Percentiles rank a stretch among this genome's conserved stretches.
Evolutionary conservation across 2,113 vertebrate species (phyloP).

Genomic region (Atlantisia rogersi): DNA sequence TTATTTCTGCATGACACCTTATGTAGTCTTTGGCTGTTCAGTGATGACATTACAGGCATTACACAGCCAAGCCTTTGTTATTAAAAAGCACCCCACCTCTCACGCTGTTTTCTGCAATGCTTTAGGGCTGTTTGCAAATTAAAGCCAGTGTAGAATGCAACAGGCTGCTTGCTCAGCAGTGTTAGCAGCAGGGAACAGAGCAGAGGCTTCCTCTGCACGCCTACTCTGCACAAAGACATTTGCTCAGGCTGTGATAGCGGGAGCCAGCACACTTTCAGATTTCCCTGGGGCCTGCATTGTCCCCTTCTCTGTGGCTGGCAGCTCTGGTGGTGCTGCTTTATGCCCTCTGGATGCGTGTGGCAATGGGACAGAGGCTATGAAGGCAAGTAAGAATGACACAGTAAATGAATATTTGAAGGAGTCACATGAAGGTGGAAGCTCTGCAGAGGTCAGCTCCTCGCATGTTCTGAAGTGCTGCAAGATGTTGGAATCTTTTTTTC

Average conservation of each 20-base stretch:
- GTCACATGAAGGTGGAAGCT: neutral
- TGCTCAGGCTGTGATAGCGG: neutral
- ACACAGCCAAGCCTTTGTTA: neutral
- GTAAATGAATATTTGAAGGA: neutral
- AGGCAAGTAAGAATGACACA: neutral
- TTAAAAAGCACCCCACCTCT: neutral
- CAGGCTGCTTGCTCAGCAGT: constrained; percentile 17
- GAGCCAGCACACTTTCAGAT: neutral
- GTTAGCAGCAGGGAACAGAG: neutral
- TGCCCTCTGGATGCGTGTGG: neutral
- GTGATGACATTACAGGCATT: neutral
- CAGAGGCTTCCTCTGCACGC: neutral
- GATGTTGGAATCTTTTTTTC: neutral
- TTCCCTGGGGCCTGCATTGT: neutral
- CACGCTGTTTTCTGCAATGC: neutral
- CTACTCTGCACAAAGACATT: neutral
- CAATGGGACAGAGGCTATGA: neutral
- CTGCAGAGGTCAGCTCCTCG: neutral
- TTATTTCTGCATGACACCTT: neutral
- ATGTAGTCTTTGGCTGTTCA: neutral
- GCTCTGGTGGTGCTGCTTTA: neutral
- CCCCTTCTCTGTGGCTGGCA: neutral
- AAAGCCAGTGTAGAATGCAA: neutral
- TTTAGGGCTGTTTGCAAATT: constrained; percentile 14
- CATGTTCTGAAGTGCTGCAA: neutral